Evolutionary conservation across 2,888 invertebrate genomes (phyloP).

Genomic region (Kuschelorhynchus macadamiae): DNA sequence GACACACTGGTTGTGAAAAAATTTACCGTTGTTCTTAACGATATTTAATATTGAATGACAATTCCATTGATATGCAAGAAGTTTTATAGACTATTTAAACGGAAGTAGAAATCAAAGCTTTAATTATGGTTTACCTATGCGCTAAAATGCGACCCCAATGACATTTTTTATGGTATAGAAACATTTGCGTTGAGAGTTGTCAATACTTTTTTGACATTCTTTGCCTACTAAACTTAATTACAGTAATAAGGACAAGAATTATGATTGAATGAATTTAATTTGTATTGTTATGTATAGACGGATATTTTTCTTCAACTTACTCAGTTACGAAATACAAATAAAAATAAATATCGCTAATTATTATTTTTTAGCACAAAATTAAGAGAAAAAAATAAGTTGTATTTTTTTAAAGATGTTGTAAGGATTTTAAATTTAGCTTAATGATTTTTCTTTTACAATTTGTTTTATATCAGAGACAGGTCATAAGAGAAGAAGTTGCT

Average conservation of each 20-base stretch:
- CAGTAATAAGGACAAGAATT: not conserved
- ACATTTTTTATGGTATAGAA: not conserved
- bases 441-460: too few relatives aligned
- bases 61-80: slow-evolving; percentile 41
- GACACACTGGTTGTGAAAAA: not conserved
- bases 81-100: slow-evolving; percentile 48
- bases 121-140: slow-evolving; percentile 20
- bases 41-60: slow-evolving; percentile 31
- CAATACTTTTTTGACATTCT: not conserved
- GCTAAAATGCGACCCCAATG: slow-evolving; percentile 30
- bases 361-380: too few relatives aligned
- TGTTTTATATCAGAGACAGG: too few relatives aligned
- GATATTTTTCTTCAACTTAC: too few relatives aligned
- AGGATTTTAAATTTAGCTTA: too few relatives aligned
- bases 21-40: slow-evolving; percentile 12
- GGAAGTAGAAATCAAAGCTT: slow-evolving; percentile 48
- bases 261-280: not conserved
- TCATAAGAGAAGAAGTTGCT: too few relatives aligned
- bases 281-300: too few relatives aligned
- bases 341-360: too few relatives aligned
- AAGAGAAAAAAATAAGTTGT: too few relatives aligned
- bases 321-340: too few relatives aligned
- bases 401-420: too few relatives aligned
- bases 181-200: not conserved
- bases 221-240: slow-evolving; percentile 27